phyloP scores from a whole-genome alignment of 2,888 invertebrate species.

The Melieria picta region DNA sequence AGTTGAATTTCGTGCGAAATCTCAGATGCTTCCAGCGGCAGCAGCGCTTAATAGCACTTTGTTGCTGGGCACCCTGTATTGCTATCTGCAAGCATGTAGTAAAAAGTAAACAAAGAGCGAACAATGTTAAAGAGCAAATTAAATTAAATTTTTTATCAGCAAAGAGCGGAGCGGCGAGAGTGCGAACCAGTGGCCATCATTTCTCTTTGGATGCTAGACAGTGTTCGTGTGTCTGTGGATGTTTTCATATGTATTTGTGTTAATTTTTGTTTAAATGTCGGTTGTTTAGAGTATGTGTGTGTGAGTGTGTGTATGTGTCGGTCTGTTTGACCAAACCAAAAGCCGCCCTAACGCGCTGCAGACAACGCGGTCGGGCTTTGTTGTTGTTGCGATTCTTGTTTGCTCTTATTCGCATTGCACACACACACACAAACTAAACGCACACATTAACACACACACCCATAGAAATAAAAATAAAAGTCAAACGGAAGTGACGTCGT shows the following conservation, averaged over 20 bases:
- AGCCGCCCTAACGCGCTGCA: slow-evolving; percentile 9
- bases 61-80: no score
- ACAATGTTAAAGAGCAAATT: no score
- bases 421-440: background rate
- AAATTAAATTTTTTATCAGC: no score
- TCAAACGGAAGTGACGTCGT: slow-evolving; percentile 44
- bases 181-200: background rate
- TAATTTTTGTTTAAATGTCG: slow-evolving; percentile 14
- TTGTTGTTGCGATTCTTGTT: background rate
- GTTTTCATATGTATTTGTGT: background rate
- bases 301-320: slow-evolving; percentile 18
- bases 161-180: background rate
- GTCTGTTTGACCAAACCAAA: slow-evolving; percentile 14
- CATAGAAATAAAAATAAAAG: slow-evolving; percentile 12
- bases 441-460: slow-evolving; percentile 9
- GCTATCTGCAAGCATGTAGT: no score
- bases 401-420: background rate
- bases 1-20: no score
- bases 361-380: background rate
- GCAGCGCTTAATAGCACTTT: no score
- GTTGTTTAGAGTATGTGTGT: slow-evolving; percentile 13
- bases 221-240: background rate
- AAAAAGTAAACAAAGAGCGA: no score
- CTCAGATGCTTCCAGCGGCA: no score
- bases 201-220: slow-evolving; percentile 39